Evolutionary conservation across 2,797 vertebrate genomes (phyloP).

Genomic region (Sebastes baramenuke): DNA sequence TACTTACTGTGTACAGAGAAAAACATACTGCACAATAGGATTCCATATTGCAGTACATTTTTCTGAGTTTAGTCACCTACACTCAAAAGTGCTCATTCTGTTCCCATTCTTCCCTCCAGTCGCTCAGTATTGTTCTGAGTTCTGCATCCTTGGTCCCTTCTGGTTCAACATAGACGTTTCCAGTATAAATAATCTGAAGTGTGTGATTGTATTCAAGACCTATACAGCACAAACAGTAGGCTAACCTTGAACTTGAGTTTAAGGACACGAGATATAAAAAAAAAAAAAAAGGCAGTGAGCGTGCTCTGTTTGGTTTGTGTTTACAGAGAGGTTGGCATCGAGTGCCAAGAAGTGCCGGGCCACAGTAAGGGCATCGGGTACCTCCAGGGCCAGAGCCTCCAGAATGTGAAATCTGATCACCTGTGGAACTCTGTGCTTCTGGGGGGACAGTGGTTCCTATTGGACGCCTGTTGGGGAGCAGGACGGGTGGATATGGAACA

Average conservation of each 20-base stretch:
- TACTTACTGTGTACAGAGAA: neutral
- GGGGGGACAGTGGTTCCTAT: slow-evolving; percentile 82
- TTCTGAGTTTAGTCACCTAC: neutral
- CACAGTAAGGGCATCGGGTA: slow-evolving; percentile 83
- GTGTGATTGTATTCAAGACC: neutral
- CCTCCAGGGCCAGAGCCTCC: slow-evolving; percentile 68
- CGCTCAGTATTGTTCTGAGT: neutral
- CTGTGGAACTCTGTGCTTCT: slow-evolving; percentile 85
- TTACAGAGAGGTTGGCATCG: slow-evolving; percentile 81
- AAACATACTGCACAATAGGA: neutral
- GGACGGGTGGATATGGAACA: slow-evolving; percentile 82
- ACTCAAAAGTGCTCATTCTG: neutral
- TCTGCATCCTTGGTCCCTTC: neutral
- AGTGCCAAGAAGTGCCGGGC: slow-evolving; percentile 80
- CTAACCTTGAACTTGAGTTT: neutral
- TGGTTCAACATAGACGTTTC: neutral
- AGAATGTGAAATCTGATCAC: slow-evolving; percentile 84
- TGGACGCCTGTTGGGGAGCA: slow-evolving; percentile 88
- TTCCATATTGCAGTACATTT: neutral
- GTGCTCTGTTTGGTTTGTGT: slow-evolving; percentile 31
- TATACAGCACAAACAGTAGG: neutral
- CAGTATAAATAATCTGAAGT: neutral
- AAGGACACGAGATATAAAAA: neutral
- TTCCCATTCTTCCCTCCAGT: neutral
- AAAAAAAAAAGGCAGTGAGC: slow-evolving; percentile 5